Conservation (phyloP, 2,888 invertebrate species). For the Heteropelma amictum region DNA sequence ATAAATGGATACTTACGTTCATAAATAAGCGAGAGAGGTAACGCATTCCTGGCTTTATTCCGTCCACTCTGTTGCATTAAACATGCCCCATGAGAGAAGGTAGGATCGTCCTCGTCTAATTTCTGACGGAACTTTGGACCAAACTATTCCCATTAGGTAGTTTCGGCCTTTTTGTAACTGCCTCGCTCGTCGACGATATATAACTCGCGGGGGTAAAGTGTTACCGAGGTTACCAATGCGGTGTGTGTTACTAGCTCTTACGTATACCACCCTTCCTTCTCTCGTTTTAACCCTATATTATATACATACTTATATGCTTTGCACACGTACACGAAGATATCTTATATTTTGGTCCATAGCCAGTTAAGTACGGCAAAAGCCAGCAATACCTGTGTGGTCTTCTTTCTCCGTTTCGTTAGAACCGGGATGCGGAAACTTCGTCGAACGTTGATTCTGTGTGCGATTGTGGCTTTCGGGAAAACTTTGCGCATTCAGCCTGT, state of each 20-base stretch:
- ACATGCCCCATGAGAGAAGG: slow-evolving; percentile 9
- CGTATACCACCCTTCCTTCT: slow-evolving; percentile 36
- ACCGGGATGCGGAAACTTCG: slow-evolving; percentile 52
- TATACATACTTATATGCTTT: no score
- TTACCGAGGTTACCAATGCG: slow-evolving; percentile 9
- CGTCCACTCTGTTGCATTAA: slow-evolving; percentile 40
- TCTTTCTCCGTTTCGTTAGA: no score
- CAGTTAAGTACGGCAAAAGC: no score
- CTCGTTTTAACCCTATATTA: slow-evolving; percentile 7
- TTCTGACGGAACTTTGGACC: slow-evolving; percentile 63
- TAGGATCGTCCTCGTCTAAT: slow-evolving; percentile 62
- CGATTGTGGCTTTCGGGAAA: slow-evolving; percentile 67
- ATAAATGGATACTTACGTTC: no score
- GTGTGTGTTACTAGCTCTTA: slow-evolving; percentile 17
- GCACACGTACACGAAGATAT: no score
- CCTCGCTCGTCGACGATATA: slow-evolving; percentile 14
- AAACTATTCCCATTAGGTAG: slow-evolving; percentile 72
- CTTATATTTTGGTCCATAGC: no score
- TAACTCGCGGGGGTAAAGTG: not conserved
- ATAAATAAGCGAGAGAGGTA: not conserved
- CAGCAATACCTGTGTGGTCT: no score
- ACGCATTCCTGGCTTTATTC: slow-evolving; percentile 24
- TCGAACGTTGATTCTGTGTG: slow-evolving; percentile 67
- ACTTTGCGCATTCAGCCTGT: slow-evolving; percentile 70
- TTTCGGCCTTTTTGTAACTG: slow-evolving; percentile 63